phyloP scores from a whole-genome alignment of 2,888 invertebrate genomes.

The Amiota minor region DNA sequence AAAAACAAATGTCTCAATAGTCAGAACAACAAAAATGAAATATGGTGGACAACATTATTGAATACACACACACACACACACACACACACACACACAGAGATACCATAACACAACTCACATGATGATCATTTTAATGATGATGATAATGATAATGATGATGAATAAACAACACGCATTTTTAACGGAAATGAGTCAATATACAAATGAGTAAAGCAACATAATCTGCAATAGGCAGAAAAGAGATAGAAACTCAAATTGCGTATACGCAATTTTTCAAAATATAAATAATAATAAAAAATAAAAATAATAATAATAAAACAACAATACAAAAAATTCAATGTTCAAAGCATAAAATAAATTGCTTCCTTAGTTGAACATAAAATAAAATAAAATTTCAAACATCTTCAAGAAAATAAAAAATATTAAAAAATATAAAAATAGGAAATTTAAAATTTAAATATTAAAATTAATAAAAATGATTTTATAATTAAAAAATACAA shows the following conservation, averaged over 20 bases:
- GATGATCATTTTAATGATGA: no score
- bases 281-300: constrained; percentile 2
- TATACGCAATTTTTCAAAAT: constrained; percentile 1
- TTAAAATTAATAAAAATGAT: no score
- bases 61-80: constrained; percentile 23
- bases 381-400: background rate
- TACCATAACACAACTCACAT: no score
- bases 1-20: constrained; percentile 35
- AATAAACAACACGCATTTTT: constrained; percentile 14
- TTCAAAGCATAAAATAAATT: constrained; percentile 25
- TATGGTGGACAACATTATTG: constrained; percentile 14
- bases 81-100: no score
- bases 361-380: constrained; percentile 53
- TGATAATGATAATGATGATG: no score
- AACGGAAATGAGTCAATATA: background rate
- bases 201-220: background rate
- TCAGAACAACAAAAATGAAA: constrained; percentile 22
- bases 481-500: no score
- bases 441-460: no score
- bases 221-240: no score
- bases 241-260: no score
- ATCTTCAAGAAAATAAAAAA: background rate
- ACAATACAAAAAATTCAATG: constrained; percentile 27
- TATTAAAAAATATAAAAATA: background rate
- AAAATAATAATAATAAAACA: background rate